phyloP scores from a whole-genome alignment of 2,113 vertebrate species.

The Poeciliopsis occidentalis region DNA sequence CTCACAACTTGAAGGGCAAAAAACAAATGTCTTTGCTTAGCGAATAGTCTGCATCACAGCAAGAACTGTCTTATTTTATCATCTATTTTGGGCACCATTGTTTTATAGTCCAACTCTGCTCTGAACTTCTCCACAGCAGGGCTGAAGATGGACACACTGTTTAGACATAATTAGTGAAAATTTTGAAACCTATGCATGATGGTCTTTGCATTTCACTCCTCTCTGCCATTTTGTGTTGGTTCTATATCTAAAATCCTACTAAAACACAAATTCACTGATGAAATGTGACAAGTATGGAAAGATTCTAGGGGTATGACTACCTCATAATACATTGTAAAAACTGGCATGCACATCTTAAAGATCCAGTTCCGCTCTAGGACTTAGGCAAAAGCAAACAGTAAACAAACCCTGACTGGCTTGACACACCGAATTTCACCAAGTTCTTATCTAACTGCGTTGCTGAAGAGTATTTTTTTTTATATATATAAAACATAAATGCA shows the following conservation, averaged over 20 bases:
- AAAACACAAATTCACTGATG: too few species aligned
- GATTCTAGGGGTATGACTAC: too few species aligned
- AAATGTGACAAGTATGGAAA: too few species aligned
- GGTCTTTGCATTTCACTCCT: background rate
- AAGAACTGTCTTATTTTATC: background rate
- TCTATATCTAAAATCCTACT: background rate
- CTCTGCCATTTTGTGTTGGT: background rate
- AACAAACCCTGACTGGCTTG: background rate
- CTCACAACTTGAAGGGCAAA: background rate
- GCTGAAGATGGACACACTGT: background rate
- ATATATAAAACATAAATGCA: background rate
- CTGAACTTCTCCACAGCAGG: background rate
- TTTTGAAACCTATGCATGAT: background rate
- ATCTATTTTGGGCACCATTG: too few species aligned
- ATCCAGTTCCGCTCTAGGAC: background rate
- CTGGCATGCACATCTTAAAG: slow-evolving; percentile 4
- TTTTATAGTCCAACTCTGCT: background rate
- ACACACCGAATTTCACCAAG: background rate
- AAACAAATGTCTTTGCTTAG: background rate
- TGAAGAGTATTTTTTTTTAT: background rate
- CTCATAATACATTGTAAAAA: slow-evolving; percentile 31
- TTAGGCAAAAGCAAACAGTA: background rate
- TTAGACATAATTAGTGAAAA: background rate
- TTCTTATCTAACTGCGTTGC: background rate
- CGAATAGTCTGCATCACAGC: background rate